phyloP scores from a whole-genome alignment of 1,140 invertebrate genomes.

The Megathymus violae region DNA sequence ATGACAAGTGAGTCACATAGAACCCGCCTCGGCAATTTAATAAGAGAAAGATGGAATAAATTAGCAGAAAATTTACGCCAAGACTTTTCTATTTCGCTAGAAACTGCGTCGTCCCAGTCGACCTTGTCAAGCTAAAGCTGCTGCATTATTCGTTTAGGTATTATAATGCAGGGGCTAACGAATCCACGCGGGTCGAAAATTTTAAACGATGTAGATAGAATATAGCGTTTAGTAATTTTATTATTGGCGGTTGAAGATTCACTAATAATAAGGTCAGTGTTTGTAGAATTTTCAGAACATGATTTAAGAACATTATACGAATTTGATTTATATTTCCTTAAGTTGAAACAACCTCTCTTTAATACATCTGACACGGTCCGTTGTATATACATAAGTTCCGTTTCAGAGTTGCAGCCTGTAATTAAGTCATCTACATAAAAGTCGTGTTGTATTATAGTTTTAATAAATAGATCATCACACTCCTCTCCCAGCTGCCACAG shows the following conservation, averaged over 20 bases:
- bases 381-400: conserved; percentile 19
- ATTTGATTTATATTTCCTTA: conserved; percentile 18
- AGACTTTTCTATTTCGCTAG: background rate
- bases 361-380: conserved; percentile 7
- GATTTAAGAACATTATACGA: conserved; percentile 5
- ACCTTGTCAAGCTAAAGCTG: conserved; percentile 23
- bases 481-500: conserved; percentile 27
- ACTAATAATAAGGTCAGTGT: conserved; percentile 15
- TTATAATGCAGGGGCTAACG: conserved; percentile 19
- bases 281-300: background rate
- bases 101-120: conserved; percentile 13
- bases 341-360: conserved; percentile 15
- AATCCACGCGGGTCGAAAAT: conserved; percentile 28
- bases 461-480: conserved; percentile 5
- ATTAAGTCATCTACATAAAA: conserved; percentile 25
- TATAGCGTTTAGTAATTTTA: conserved; percentile 20
- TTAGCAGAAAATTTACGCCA: conserved; percentile 8
- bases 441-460: conserved; percentile 22
- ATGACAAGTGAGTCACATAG: no score
- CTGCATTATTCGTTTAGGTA: conserved; percentile 24
- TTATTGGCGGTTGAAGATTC: conserved; percentile 7
- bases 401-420: conserved; percentile 18
- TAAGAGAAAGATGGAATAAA: background rate
- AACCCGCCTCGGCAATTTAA: conserved; percentile 4
- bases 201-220: conserved; percentile 21